Base-by-base conservation (phyloP, 2,888 invertebrate genomes). In the Sinohyriopsis cumingii region DNA sequence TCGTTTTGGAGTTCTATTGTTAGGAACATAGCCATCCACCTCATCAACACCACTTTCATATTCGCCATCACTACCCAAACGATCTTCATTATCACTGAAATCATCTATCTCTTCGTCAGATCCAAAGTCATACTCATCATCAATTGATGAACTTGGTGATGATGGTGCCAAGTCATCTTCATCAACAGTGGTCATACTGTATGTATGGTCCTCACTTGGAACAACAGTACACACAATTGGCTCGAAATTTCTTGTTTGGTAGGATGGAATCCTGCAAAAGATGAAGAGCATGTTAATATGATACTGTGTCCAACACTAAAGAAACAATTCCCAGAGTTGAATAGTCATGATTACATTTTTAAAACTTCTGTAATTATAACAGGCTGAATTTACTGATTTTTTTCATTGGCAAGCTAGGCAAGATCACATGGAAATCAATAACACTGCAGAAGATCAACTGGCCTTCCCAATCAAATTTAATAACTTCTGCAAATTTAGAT, bases 191-290 rank as follows among this genome's bases (percentile, higher is more conserved):
- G 84, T 84, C 62, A 87, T 86, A 76, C 95, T 96, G 91, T 97
- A 97, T 67, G 96, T 96, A 91, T 97, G 97, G 92, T 97, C 97
- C 91, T 96, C 95, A 90, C 95, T 96, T 0, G 96, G 95, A 84
- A 95, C 95, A 67, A 94, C 94, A 5, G 96, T 96, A 83, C 96
- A 95, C 79, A 96, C 94, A 54, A 88, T 81, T 24, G 85, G 83
- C 77, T 77, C 73, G 56, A 77, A 64, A 67, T 79, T 77, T 71
- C 77, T 70, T 66, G 77, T 79, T 33, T 45, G 45, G 45, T 45
- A 45, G 3, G 45, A 45, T 15, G 45, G 45, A 45, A 45, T 69
- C 75, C 77, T 77, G 68, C 59, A 77, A 76, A 54, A 56, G 19
- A 70, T 45, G 65, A 64, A 5, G 15, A 22, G 20, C 28, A 64